A percentile compares a stretch with the other conserved stretches of the same genome.
Conservation (phyloP, 2,888 invertebrate species). For the Papilio demoleus region DNA sequence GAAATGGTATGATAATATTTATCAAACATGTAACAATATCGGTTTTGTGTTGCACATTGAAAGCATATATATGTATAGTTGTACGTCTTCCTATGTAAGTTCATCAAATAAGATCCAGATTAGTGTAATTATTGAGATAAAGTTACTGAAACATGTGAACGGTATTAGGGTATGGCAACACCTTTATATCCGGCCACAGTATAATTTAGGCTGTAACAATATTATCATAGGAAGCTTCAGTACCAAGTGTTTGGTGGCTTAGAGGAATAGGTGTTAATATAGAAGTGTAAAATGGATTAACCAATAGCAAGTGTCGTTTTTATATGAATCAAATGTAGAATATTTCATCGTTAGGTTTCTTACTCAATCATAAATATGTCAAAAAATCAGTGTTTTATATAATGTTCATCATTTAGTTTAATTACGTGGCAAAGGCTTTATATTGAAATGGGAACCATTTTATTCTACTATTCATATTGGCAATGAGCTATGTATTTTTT, state of each 20-base stretch:
- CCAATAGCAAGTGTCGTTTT: constrained; percentile 66
- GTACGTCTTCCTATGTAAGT: constrained; percentile 82
- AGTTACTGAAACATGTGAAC: constrained; percentile 58
- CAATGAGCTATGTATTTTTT: constrained; percentile 46
- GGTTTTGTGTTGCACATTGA: constrained; percentile 59
- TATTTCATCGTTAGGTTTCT: constrained; percentile 51
- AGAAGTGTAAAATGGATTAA: constrained; percentile 62
- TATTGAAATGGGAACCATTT: neutral
- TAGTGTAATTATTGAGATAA: constrained; percentile 62
- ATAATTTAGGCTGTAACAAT: constrained; percentile 64
- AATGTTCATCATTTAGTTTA: neutral
- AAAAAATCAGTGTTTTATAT: neutral
- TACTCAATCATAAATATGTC: neutral
- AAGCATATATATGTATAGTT: constrained; percentile 70
- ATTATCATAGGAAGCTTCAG: constrained; percentile 67
- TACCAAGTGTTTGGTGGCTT: constrained; percentile 57
- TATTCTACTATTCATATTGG: neutral
- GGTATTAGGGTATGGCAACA: constrained; percentile 69
- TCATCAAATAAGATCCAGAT: constrained; percentile 65
- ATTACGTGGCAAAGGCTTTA: neutral
- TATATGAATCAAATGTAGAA: constrained; percentile 67
- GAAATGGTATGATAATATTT: neutral
- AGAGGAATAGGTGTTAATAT: constrained; percentile 62
- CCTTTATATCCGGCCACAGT: constrained; percentile 74
- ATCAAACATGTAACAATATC: constrained; percentile 11